These are phyloP conservation scores for Protodeltote pygarga DNA, from an alignment of 2,888 invertebrate species.

Conservation along the genomic window DNA sequence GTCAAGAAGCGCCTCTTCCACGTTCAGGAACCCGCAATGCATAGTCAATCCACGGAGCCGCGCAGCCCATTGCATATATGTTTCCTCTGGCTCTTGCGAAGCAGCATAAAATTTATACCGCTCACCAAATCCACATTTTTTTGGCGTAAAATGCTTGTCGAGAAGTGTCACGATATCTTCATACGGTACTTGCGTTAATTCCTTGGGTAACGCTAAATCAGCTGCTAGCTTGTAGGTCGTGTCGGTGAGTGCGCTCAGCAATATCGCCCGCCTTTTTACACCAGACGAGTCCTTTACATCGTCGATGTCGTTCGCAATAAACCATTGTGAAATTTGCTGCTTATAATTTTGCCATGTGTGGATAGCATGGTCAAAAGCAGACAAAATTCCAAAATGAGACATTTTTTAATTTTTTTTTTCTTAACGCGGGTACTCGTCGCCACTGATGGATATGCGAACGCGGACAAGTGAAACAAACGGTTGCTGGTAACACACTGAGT, in stretches of 20 bases:
- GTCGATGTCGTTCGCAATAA: constrained; percentile 34
- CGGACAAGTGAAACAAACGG: too few species aligned
- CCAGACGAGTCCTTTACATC: constrained; percentile 13
- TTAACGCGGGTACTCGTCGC: too few species aligned
- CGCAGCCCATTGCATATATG: constrained; percentile 42
- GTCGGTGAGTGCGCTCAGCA: constrained; percentile 38
- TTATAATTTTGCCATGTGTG: constrained; percentile 33
- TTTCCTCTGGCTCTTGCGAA: constrained; percentile 36
- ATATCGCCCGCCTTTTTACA: constrained; percentile 21
- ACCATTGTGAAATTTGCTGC: constrained; percentile 31
- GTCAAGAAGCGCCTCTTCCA: constrained; percentile 41
- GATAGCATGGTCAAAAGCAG: constrained; percentile 29
- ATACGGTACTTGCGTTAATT: constrained; percentile 26
- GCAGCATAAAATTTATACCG: constrained; percentile 48
- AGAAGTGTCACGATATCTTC: constrained; percentile 32
- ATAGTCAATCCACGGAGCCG: constrained; percentile 39
- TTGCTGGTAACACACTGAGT: too few species aligned
- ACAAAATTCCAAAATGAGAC: constrained; percentile 23
- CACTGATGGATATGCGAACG: too few species aligned
- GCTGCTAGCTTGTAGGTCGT: constrained; percentile 28
- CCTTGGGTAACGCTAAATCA: constrained; percentile 37
- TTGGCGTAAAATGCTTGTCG: constrained; percentile 48
- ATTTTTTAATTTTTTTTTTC: too few species aligned
- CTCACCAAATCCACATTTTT: constrained; percentile 45
- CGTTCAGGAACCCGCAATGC: constrained; percentile 33